Evolutionary conservation across 2,113 vertebrate species (phyloP).

Genomic region (Sorex fumeus): DNA sequence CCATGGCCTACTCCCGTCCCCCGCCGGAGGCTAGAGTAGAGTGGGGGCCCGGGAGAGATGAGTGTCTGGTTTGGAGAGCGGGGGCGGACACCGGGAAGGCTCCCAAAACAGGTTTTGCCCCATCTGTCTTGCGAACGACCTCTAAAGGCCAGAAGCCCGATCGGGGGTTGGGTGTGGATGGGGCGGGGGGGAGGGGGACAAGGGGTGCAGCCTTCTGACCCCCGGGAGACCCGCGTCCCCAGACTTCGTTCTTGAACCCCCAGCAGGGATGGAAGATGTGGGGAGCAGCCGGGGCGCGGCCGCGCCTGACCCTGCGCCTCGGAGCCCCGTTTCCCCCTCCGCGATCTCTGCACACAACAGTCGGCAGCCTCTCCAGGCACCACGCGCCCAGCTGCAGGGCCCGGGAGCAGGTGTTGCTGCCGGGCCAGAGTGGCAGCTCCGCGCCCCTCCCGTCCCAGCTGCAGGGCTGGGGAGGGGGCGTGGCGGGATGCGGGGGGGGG

Average conservation of each 20-base stretch:
- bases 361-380: constrained; percentile 74
- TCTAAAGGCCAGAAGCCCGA: constrained; percentile 57
- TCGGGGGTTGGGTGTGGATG: neutral
- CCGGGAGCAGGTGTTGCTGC: constrained; percentile 81
- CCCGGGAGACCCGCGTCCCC: constrained; percentile 11
- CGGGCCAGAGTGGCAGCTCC: constrained; percentile 59
- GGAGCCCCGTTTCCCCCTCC: constrained; percentile 69
- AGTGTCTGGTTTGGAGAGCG: constrained; percentile 74
- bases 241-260: constrained; percentile 2
- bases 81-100: constrained; percentile 62
- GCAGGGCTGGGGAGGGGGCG: constrained; percentile 20
- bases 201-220: neutral
- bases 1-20: constrained; percentile 48
- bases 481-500: neutral
- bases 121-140: constrained; percentile 65
- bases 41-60: constrained; percentile 45
- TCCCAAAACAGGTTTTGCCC: constrained; percentile 76
- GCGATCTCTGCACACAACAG: constrained; percentile 71
- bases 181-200: neutral
- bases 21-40: constrained; percentile 37
- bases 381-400: constrained; percentile 81
- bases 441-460: constrained; percentile 80
- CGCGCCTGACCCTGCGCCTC: constrained; percentile 14
- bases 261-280: neutral
- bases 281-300: neutral